These are phyloP conservation scores for Lucifuga dentata DNA, from an alignment of 2,113 vertebrate species.

Conservation along the genomic window DNA sequence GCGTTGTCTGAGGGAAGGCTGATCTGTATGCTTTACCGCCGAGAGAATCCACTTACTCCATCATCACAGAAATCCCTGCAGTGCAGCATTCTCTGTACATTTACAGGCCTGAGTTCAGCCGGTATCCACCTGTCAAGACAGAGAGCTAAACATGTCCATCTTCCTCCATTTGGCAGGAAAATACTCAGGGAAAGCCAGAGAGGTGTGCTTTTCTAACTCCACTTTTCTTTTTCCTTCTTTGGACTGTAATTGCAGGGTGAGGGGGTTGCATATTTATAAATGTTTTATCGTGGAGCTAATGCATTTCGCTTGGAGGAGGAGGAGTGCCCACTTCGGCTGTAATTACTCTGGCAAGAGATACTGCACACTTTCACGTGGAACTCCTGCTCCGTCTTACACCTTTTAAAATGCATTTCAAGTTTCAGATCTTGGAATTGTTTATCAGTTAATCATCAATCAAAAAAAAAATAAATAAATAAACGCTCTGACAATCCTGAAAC, in stretches of 20 bases:
- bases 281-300: conserved; percentile 70
- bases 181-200: conserved; percentile 26
- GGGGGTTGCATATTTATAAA: conserved; percentile 69
- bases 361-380: conserved; percentile 34
- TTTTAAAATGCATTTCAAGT: too few relatives aligned
- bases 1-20: conserved; percentile 69
- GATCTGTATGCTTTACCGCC: conserved; percentile 67
- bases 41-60: conserved; percentile 73
- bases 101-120: conserved; percentile 71
- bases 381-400: conserved; percentile 18
- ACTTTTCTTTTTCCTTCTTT: conserved; percentile 49
- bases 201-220: conserved; percentile 52
- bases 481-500: too few relatives aligned
- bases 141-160: conserved; percentile 77
- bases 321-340: conserved; percentile 59
- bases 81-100: conserved; percentile 70
- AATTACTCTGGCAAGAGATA: conserved; percentile 63
- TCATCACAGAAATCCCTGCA: conserved; percentile 76
- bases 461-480: too few relatives aligned
- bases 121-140: conserved; percentile 74
- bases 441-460: too few relatives aligned
- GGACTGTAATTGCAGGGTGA: conserved; percentile 67
- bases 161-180: conserved; percentile 64
- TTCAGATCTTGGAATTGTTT: too few relatives aligned
- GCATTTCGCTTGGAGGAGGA: conserved; percentile 65